These are phyloP conservation scores for Tokudaia muenninki DNA, from an alignment of 2,797 vertebrate species.

Conservation along the genomic window DNA sequence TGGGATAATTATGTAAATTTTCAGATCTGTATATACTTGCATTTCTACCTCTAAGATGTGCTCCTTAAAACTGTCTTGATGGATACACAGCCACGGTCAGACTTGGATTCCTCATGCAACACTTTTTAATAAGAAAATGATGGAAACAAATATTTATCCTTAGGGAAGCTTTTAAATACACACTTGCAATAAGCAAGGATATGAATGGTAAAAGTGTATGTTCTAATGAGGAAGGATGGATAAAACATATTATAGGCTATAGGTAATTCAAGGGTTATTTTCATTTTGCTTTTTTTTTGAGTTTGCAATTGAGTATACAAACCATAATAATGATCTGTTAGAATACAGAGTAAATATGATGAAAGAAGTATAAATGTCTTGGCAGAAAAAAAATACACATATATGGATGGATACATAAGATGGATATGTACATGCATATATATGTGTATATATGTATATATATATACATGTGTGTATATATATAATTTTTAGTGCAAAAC, in stretches of 20 bases:
- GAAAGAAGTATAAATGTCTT: not conserved
- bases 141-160: slow-evolving; percentile 19
- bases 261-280: not conserved
- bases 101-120: not conserved
- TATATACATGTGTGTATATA: not conserved
- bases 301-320: not conserved
- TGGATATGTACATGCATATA: not conserved
- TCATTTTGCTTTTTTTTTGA: not conserved
- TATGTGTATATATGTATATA: not conserved
- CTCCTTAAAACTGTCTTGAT: slow-evolving; percentile 4
- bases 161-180: slow-evolving; percentile 17
- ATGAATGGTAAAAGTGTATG: slow-evolving; percentile 1
- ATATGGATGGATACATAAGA: not conserved
- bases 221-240: not conserved
- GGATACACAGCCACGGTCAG: not conserved
- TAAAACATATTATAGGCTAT: not conserved
- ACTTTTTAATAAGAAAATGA: slow-evolving; percentile 22
- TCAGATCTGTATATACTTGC: not conserved
- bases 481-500: not conserved
- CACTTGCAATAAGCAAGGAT: not conserved
- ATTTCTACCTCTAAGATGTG: slow-evolving; percentile 36
- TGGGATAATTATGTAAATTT: slow-evolving; percentile 30
- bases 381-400: not conserved
- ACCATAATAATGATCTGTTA: not conserved
- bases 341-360: not conserved